phyloP scores from a whole-genome alignment of 2,113 vertebrate genomes.

The Actenoides lindsayi region DNA sequence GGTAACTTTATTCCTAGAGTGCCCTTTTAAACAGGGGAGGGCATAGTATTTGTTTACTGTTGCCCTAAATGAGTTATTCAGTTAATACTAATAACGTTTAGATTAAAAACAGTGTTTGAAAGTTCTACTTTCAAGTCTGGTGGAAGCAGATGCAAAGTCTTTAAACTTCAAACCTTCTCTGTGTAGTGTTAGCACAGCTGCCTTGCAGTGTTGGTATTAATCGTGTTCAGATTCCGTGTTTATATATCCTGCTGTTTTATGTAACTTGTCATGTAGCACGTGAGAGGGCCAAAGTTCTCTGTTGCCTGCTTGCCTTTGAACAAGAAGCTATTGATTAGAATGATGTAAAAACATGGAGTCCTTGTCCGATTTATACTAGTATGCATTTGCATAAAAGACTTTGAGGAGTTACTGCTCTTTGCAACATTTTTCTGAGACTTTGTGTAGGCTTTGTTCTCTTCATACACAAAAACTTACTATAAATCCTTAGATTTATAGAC shows the following conservation, averaged over 20 bases:
- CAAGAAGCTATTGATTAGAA: background rate
- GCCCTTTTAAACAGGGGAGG: background rate
- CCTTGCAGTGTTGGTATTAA: background rate
- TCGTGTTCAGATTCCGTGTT: background rate
- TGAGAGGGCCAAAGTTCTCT: background rate
- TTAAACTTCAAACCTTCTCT: background rate
- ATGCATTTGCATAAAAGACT: background rate
- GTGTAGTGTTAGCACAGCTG: background rate
- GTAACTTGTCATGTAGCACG: background rate
- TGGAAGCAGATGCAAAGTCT: background rate
- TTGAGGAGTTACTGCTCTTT: background rate
- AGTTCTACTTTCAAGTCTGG: background rate
- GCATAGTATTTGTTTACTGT: background rate
- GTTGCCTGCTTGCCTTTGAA: background rate
- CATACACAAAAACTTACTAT: background rate
- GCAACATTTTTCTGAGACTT: background rate
- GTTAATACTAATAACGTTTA: background rate
- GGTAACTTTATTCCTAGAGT: background rate
- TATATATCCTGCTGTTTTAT: background rate
- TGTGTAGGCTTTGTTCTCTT: background rate
- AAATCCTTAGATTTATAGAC: background rate
- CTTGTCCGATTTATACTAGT: background rate
- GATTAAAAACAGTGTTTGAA: background rate
- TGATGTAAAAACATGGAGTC: background rate
- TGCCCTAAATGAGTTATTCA: background rate